Percentiles rank a stretch among this genome's conserved stretches.
These are phyloP conservation scores for Coelogynopora nodosa DNA, from an alignment of 2,888 invertebrate species.

Conservation along the genomic window DNA sequence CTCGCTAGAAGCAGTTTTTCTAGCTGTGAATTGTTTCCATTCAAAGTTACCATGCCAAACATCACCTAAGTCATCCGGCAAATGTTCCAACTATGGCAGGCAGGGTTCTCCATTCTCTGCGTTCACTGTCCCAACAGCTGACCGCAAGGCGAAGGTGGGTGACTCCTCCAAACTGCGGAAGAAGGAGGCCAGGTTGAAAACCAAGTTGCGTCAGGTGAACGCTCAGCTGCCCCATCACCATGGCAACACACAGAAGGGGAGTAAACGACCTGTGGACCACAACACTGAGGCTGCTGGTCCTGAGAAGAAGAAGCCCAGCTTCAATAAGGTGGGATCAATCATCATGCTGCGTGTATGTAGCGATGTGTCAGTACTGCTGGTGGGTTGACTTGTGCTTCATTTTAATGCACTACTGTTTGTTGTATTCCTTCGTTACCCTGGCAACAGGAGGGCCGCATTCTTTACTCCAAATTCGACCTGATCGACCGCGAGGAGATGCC, in stretches of 20 bases:
- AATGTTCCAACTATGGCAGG: no score
- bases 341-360: no score
- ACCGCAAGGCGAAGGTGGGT: not conserved
- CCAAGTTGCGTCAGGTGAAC: conserved; percentile 1
- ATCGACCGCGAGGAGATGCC: not conserved
- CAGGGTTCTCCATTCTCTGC: no score
- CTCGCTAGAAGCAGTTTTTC: no score
- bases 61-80: no score
- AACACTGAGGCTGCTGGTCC: not conserved
- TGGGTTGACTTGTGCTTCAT: no score
- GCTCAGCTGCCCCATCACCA: not conserved
- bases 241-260: not conserved
- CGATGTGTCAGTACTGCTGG: no score
- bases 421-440: no score
- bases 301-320: not conserved
- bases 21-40: no score
- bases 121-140: no score
- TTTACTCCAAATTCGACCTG: not conserved
- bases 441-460: not conserved
- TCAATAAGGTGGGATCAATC: not conserved
- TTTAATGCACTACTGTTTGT: no score
- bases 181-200: conserved; percentile 1
- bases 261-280: not conserved
- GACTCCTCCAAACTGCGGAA: not conserved
- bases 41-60: no score